These are phyloP conservation scores for Drosophila tripunctata DNA, from an alignment of 2,888 invertebrate genomes.

Conservation along the genomic window DNA sequence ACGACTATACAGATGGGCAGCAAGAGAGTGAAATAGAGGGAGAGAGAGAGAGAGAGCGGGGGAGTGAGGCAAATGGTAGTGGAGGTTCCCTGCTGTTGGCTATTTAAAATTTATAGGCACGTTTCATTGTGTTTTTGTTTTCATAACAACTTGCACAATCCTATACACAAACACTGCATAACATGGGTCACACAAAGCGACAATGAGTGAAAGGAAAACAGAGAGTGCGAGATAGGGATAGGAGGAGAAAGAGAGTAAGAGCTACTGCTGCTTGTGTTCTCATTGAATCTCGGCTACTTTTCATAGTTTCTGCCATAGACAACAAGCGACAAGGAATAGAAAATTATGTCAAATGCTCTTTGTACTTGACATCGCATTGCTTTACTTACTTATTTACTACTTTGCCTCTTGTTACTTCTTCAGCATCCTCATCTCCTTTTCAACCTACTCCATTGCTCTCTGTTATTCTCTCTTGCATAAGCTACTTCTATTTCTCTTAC, in stretches of 20 bases:
- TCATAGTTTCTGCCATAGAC: constrained; percentile 31
- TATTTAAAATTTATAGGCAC: constrained; percentile 74
- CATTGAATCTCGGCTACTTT: constrained; percentile 43
- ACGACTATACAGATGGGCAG: constrained; percentile 17
- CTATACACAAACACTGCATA: constrained; percentile 2
- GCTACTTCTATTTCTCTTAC: constrained; percentile 11
- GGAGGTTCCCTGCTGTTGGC: constrained; percentile 30
- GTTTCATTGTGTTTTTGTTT: constrained; percentile 63
- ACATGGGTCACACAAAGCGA: constrained; percentile 1
- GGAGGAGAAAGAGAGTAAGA: background rate
- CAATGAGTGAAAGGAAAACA: background rate
- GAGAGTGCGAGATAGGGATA: background rate
- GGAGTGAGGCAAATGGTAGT: background rate
- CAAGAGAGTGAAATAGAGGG: too few relatives aligned
- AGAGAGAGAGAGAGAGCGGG: background rate
- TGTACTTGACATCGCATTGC: constrained; percentile 35
- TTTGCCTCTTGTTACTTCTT: constrained; percentile 4
- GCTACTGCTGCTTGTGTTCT: constrained; percentile 6
- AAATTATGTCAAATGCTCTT: constrained; percentile 68
- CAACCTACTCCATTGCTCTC: background rate
- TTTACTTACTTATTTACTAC: constrained; percentile 42
- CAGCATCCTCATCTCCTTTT: background rate
- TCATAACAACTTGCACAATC: constrained; percentile 46
- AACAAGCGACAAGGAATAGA: constrained; percentile 36
- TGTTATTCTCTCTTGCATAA: constrained; percentile 5